phyloP scores from a whole-genome alignment of 2,888 invertebrate genomes.

The Podotricha telesiphe region DNA sequence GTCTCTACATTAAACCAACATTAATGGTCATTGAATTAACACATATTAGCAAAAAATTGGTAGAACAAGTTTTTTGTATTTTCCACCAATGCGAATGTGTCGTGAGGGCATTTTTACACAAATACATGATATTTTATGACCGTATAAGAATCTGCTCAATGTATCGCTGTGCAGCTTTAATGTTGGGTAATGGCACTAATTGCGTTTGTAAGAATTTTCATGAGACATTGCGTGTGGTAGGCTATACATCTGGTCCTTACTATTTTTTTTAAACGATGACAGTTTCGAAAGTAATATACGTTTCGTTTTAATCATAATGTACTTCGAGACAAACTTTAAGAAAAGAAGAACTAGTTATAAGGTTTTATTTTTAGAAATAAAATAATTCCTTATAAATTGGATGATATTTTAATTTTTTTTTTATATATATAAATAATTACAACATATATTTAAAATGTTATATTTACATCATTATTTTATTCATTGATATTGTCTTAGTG shows the following conservation, averaged over 20 bases:
- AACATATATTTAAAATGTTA: too few species aligned
- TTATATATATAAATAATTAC: too few species aligned
- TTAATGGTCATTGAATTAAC: conserved; percentile 25
- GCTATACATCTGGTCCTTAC: conserved; percentile 38
- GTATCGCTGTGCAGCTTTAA: conserved; percentile 42
- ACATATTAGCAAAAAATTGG: conserved; percentile 13
- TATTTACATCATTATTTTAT: too few species aligned
- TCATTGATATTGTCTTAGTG: neutral
- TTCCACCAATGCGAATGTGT: conserved; percentile 18
- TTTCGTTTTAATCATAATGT: conserved; percentile 5
- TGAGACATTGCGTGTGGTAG: conserved; percentile 35
- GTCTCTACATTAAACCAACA: conserved; percentile 3
- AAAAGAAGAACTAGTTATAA: too few species aligned
- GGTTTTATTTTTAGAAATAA: too few species aligned
- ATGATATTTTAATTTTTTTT: too few species aligned
- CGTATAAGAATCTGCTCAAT: conserved; percentile 44
- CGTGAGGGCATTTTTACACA: conserved; percentile 31
- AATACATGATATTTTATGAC: conserved; percentile 42
- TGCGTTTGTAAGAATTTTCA: conserved; percentile 45
- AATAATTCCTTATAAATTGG: too few species aligned
- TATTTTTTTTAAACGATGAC: conserved; percentile 12
- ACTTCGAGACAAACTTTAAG: neutral
- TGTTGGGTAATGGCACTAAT: conserved; percentile 44
- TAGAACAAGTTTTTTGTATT: conserved; percentile 25
- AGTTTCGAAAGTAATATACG: neutral